Base-by-base conservation (phyloP, 2,888 invertebrate genomes). In the Epirrhoe alternata region DNA sequence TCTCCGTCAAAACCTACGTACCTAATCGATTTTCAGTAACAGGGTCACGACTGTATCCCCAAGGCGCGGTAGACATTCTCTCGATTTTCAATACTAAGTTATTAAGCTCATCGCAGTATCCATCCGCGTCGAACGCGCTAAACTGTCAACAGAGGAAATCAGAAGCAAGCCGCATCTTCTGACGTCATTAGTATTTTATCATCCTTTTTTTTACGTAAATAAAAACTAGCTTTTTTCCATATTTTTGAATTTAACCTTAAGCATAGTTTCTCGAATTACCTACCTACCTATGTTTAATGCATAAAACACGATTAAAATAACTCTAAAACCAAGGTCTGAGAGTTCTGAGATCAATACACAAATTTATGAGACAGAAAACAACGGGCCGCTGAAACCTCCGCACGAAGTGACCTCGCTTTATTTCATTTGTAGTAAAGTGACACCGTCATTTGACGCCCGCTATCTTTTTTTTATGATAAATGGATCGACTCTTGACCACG, bases 371-470 rank as follows among this genome's bases (percentile, higher is more conserved):
- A 56, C 38, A 49, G 33, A 47, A 49, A 47, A 64, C 64, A 61
- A 61, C 55, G 47, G 24, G 14, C 42, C 24, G 6, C 52, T 60
- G 57, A 61, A 49, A 33, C 54, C 42, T 58, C 52, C 47, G 64
- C 60, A 30, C 33, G 53, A 55, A 57, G 71, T 62, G 69, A 50
- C 76, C 76, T 75, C 62, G 75, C n/a, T 47, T 12, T 45, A 24
- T 45, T 56, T 14, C 6, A 1, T 6, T 30, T 6, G 6, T 14
- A 5, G 5, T 5, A 55, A 55, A 42, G 2, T 7, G 17, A 8
- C 2, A 17, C 17, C 16, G 49, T 49, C 7, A 8, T 49, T 17
- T 49, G 16, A 17, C 49, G 16, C 6, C 10, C 49, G 16, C 16
- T 6, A 47, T 47, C n/a, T n/a, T n/a, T n/a, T n/a, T n/a, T n/a